Base-by-base conservation (phyloP, 2,113 vertebrate genomes). In the Hassar affinis region DNA sequence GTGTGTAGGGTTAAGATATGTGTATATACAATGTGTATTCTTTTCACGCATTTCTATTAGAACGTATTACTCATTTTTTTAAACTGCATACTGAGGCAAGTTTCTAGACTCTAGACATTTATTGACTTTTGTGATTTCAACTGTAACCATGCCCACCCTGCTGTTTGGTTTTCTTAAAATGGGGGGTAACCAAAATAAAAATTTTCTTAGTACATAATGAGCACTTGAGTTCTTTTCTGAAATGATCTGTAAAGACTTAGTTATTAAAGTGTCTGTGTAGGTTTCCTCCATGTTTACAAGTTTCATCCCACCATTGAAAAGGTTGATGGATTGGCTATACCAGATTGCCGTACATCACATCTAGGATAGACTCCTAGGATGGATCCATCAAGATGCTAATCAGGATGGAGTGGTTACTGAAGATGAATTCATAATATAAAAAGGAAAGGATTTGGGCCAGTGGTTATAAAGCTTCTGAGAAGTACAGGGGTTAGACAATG, bases 11-110 rank as follows among this genome's bases (percentile, higher is more conserved):
- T 64, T 83, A 64, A 57, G 45, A 83, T 83, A 64, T 71, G 81
- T 84, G 71, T 81, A 81, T 84, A 87, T 79, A 85, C 84, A 85
- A 80, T 68, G 78, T 84, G 71, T 87, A 84, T 84, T 78, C 81
- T 78, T 69, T 79, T 72, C 27, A 81, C 56, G 30, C 15, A 18
- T 72, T 84, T 82, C 57, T 57, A 35, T 56, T 71, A 59, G 17
- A 49, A 78, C 35, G 9, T 51, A 56, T 75, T 85, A 75, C 30
- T 49, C 62, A 22, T 61, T 22, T 33, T 54, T 42, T 1, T 54
- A 27, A 56, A 57, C 9, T 56, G 51, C 51, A 71, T 57, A 66
- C 76, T 54, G 20, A 35, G 35, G 30, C 17, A 78, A 66, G n/a
- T 78, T 30, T 77, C n/a, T 78, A 84, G 35, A 78, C 75, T 57